Evolutionary conservation across 2,888 invertebrate species (phyloP).

Genomic region (Malthinus seriepunctatus): DNA sequence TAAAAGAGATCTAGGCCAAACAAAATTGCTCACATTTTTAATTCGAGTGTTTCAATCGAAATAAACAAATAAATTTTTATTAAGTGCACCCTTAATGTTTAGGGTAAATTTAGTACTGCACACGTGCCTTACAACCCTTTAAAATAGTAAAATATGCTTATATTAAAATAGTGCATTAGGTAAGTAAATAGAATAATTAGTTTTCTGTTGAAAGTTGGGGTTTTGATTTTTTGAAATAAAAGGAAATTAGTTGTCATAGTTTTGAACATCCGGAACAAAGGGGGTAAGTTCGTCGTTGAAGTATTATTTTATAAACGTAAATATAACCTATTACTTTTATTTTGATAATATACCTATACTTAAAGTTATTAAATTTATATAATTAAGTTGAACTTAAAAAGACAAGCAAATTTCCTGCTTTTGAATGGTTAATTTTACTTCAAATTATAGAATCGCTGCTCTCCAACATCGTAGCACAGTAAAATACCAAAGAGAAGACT

Average conservation of each 20-base stretch:
- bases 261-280: conserved; percentile 5
- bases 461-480: too few species aligned
- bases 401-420: conserved; percentile 45
- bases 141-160: too few species aligned
- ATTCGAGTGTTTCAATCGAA: neutral
- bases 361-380: conserved; percentile 21
- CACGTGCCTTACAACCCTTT: neutral
- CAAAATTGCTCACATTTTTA: neutral
- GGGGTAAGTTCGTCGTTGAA: conserved; percentile 17
- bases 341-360: conserved; percentile 8
- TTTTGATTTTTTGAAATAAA: neutral
- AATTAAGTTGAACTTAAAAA: conserved; percentile 32
- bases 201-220: neutral
- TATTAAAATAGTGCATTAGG: too few species aligned
- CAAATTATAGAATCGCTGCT: too few species aligned
- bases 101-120: neutral
- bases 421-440: neutral
- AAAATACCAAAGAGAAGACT: too few species aligned
- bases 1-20: neutral
- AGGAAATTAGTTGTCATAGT: conserved; percentile 29
- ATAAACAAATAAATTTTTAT: conserved; percentile 2
- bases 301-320: neutral
- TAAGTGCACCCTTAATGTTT: neutral
- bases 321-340: neutral
- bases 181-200: neutral